Base-by-base conservation (phyloP, 2,797 vertebrate species). In the Synaphobranchus kaupii region DNA sequence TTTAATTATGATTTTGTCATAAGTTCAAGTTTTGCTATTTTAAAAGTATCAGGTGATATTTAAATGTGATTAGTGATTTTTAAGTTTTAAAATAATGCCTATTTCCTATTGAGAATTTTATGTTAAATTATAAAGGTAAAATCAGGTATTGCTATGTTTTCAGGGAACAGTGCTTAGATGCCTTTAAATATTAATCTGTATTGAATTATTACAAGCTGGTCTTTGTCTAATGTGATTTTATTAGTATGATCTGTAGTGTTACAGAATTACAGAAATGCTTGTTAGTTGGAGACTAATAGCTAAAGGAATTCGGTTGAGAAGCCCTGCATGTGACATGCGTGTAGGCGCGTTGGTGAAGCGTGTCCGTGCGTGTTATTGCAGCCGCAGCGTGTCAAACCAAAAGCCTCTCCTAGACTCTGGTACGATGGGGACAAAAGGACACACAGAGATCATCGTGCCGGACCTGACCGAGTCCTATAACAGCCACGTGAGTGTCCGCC, bases 401-500 rank as follows among this genome's bases (percentile, higher is more conserved):
- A 96, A 96, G 89, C 96, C 99, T 91, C 97, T 99, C 86, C 93
- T 99, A 89, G 99, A 99, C 94, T 99, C 98, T 39, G 98, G 99
- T 90, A 99, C 99, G 78, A 99, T 99, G 99, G 99, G 98, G 92
- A 99, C 99, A 0, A 99, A 99, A 96, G 98, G 99, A 91, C 99
- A 99, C 94, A 99, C 98, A 0, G 99, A 99, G 95, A 95, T 98
- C 85, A 97, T 99, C 91, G 95, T 99, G 91, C 99, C 99, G 91
- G 96, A 96, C 89, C 92, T 99, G 94, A 99, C 99, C 0, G 99
- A 99, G 92, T 99, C 98, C 15, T 99, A 99, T 90, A 99, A 98
- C 88, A 99, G 98, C 95, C 98, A 99, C 84, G 99, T 99, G 95
- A 97, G 98, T 96, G 88, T 85, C 84, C 71, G 10, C 58, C 0